Percentiles rank a stretch among this genome's conserved stretches.
Evolutionary conservation across 2,797 vertebrate species (phyloP).

Genomic region (Sebastes miniatus): DNA sequence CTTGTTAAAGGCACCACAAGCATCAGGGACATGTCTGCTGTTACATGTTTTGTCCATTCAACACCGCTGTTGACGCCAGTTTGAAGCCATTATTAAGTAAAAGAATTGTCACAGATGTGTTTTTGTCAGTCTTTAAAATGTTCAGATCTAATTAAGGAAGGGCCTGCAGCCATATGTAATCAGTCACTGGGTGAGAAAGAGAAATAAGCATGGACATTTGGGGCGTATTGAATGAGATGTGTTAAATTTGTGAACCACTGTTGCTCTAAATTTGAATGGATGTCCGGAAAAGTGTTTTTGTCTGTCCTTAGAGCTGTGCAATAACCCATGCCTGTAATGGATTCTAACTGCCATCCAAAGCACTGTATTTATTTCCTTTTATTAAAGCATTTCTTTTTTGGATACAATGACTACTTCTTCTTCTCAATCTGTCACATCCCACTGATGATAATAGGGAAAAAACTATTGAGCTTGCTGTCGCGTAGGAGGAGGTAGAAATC

Average conservation of each 20-base stretch:
- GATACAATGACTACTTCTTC: slow-evolving; percentile 26
- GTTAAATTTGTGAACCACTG: slow-evolving; percentile 36
- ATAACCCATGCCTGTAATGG: slow-evolving; percentile 82
- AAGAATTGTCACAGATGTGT: slow-evolving; percentile 8
- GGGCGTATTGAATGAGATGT: slow-evolving; percentile 28
- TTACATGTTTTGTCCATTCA: slow-evolving; percentile 44
- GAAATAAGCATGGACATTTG: neutral
- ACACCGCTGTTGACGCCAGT: slow-evolving; percentile 21
- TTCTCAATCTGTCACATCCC: slow-evolving; percentile 11
- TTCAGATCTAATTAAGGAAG: neutral
- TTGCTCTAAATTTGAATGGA: slow-evolving; percentile 57
- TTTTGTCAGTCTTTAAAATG: slow-evolving; percentile 6
- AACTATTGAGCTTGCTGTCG: neutral
- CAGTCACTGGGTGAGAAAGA: slow-evolving; percentile 6
- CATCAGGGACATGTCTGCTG: slow-evolving; percentile 64
- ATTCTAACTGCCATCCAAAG: slow-evolving; percentile 81
- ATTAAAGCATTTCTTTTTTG: slow-evolving; percentile 79
- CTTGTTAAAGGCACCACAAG: slow-evolving; percentile 22
- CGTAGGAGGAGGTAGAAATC: slow-evolving; percentile 28
- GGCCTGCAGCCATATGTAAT: slow-evolving; percentile 21
- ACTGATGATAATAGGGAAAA: neutral
- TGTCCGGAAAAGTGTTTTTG: slow-evolving; percentile 46
- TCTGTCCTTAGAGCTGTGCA: slow-evolving; percentile 75
- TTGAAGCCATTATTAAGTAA: slow-evolving; percentile 56
- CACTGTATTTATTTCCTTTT: slow-evolving; percentile 83